Conservation (phyloP, 2,888 invertebrate species). For the Mylabris sibirica region DNA sequence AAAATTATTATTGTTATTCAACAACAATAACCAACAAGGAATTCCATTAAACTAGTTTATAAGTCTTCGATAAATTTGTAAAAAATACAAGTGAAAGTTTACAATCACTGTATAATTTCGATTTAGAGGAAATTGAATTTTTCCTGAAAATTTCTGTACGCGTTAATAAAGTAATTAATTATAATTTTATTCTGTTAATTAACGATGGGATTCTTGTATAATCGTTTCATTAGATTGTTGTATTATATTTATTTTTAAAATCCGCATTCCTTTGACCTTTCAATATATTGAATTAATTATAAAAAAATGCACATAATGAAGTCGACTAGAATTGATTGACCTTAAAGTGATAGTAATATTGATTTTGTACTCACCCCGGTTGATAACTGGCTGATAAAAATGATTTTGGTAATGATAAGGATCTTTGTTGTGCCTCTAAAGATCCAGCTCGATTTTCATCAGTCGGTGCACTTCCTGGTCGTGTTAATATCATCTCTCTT, state of each 20-base stretch:
- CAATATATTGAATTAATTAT: constrained; percentile 26
- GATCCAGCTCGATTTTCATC: constrained; percentile 48
- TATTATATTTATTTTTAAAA: neutral
- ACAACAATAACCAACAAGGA: neutral
- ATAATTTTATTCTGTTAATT: no score
- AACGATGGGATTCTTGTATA: neutral
- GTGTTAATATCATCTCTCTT: constrained; percentile 60
- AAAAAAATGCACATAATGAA: constrained; percentile 24
- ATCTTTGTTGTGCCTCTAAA: constrained; percentile 60
- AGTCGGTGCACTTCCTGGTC: constrained; percentile 66
- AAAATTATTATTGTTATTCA: neutral
- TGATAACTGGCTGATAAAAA: constrained; percentile 60
- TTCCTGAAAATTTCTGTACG: neutral
- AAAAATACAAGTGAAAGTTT: constrained; percentile 2
- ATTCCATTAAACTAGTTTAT: neutral
- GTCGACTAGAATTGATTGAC: neutral
- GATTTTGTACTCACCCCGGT: constrained; percentile 43
- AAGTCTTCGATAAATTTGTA: neutral
- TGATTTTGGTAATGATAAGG: constrained; percentile 65
- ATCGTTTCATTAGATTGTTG: no score
- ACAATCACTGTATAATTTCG: neutral
- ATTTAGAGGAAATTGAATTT: neutral
- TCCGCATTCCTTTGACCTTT: constrained; percentile 26
- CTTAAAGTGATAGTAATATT: neutral
- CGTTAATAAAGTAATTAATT: neutral